phyloP scores from a whole-genome alignment of 2,797 vertebrate species.

The Cirrhinus mrigala region DNA sequence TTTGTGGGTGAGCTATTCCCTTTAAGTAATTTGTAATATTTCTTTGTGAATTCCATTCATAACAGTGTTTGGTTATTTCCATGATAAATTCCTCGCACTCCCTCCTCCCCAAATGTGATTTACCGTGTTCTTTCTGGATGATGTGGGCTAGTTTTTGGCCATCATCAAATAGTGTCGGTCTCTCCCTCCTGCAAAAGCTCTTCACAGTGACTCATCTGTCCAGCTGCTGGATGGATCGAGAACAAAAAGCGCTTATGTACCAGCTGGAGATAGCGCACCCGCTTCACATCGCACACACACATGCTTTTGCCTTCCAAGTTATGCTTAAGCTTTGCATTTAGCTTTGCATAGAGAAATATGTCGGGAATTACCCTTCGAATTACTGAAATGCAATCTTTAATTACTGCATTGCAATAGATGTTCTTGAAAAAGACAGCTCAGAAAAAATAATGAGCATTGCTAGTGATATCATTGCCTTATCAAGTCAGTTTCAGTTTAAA shows the following conservation, averaged over 20 bases:
- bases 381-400: neutral
- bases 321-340: neutral
- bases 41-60: neutral
- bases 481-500: neutral
- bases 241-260: slow-evolving; percentile 68
- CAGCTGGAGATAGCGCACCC: slow-evolving; percentile 65
- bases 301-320: neutral
- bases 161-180: slow-evolving; percentile 15
- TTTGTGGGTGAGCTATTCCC: too few relatives aligned
- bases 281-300: slow-evolving; percentile 29
- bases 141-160: neutral
- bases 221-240: slow-evolving; percentile 65
- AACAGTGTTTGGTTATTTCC: neutral
- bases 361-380: neutral
- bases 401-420: neutral
- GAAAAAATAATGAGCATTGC: neutral
- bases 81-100: neutral
- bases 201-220: slow-evolving; percentile 68
- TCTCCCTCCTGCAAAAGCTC: slow-evolving; percentile 46
- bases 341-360: slow-evolving; percentile 21
- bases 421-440: neutral
- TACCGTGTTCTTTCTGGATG: neutral
- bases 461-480: neutral
- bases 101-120: neutral
- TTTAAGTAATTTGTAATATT: neutral